Conservation (phyloP, 64 coral and sea anemone species). For the Platygyra sinensis region DNA sequence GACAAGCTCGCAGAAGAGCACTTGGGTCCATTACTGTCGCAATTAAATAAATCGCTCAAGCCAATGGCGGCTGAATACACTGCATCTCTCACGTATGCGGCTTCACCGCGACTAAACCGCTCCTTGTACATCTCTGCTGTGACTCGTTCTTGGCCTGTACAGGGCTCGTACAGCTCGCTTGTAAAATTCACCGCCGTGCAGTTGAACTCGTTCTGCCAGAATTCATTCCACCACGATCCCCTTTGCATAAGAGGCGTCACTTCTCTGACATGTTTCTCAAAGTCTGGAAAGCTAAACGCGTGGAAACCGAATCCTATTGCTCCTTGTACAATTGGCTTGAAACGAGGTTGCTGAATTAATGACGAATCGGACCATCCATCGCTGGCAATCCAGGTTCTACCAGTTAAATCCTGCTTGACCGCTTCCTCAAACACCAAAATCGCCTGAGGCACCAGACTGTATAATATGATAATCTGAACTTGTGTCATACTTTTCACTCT, state of each 20-base stretch:
- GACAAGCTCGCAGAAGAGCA: neutral
- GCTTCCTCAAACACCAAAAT: slow-evolving; percentile 78
- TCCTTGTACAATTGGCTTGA: slow-evolving; percentile 78
- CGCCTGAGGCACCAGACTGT: slow-evolving; percentile 67
- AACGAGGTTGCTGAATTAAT: slow-evolving; percentile 48
- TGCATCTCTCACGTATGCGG: slow-evolving; percentile 78
- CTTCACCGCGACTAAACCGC: slow-evolving; percentile 20
- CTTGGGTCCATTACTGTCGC: neutral
- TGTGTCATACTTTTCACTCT: slow-evolving; percentile 65
- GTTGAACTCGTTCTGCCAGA: slow-evolving; percentile 61
- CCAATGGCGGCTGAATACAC: slow-evolving; percentile 69
- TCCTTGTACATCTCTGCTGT: slow-evolving; percentile 29
- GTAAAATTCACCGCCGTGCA: slow-evolving; percentile 9
- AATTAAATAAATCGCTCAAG: slow-evolving; percentile 43
- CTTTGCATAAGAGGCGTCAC: slow-evolving; percentile 14
- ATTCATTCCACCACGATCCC: slow-evolving; percentile 69
- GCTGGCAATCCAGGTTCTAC: slow-evolving; percentile 93
- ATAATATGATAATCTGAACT: slow-evolving; percentile 74
- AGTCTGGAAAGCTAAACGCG: slow-evolving; percentile 8
- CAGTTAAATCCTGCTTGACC: slow-evolving; percentile 49
- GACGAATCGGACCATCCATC: slow-evolving; percentile 87
- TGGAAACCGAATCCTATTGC: slow-evolving; percentile 78
- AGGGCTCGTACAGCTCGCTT: neutral
- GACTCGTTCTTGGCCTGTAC: slow-evolving; percentile 67
- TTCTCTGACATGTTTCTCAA: slow-evolving; percentile 50